These are phyloP conservation scores for Columba janthina DNA, from an alignment of 2,113 vertebrate genomes.

Conservation along the genomic window DNA sequence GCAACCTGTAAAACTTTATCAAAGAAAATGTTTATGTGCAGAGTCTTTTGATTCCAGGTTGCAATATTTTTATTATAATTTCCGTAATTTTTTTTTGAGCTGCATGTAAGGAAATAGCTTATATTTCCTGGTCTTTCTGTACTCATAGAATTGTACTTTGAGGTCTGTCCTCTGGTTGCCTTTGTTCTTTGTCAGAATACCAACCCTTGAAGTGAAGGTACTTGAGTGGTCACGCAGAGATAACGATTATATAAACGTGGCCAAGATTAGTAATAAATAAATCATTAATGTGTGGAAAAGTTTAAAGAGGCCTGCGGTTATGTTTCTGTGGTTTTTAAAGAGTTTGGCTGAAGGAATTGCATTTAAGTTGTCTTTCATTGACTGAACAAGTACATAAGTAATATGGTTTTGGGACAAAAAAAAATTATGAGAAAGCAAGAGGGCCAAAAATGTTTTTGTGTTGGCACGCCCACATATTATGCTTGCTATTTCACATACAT, in stretches of 20 bases:
- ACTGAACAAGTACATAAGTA: slow-evolving; percentile 61
- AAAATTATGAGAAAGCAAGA: background rate
- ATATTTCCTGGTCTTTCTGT: slow-evolving; percentile 77
- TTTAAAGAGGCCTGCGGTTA: background rate
- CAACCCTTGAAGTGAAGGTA: slow-evolving; percentile 19
- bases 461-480: slow-evolving; percentile 39
- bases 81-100: slow-evolving; percentile 66
- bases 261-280: slow-evolving; percentile 17
- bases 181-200: slow-evolving; percentile 58
- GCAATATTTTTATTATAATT: slow-evolving; percentile 72
- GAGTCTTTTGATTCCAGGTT: slow-evolving; percentile 45
- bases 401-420: slow-evolving; percentile 27
- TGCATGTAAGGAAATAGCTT: slow-evolving; percentile 74
- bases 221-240: background rate
- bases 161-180: slow-evolving; percentile 49
- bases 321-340: background rate
- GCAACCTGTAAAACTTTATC: background rate
- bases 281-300: background rate
- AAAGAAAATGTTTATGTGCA: background rate
- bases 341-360: background rate
- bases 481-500: slow-evolving; percentile 8
- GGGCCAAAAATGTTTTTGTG: slow-evolving; percentile 44
- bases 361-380: slow-evolving; percentile 60
- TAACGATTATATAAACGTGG: background rate
- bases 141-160: slow-evolving; percentile 56